phyloP scores from a whole-genome alignment of 2,888 invertebrate species.

The Microplitis deprimator region DNA sequence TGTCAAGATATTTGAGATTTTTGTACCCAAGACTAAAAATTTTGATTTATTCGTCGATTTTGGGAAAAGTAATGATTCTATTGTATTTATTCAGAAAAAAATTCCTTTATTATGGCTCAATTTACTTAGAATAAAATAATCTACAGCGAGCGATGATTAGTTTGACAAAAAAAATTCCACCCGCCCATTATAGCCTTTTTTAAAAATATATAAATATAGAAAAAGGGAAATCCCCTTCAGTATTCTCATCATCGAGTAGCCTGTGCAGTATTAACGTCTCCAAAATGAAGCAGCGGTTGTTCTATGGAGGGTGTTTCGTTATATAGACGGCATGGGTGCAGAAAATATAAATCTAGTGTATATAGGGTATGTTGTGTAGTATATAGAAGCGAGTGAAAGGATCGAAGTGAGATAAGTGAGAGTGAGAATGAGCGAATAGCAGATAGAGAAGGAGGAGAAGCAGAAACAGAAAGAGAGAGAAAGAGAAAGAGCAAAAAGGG shows the following conservation, averaged over 20 bases:
- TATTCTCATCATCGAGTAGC: conserved; percentile 52
- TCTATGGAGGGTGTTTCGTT: conserved; percentile 30
- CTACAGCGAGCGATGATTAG: neutral
- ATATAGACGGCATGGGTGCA: neutral
- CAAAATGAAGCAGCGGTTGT: conserved; percentile 62
- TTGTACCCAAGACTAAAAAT: too few relatives aligned
- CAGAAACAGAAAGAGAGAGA: conserved; percentile 15
- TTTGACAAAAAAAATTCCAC: conserved; percentile 4
- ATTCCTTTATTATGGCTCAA: neutral
- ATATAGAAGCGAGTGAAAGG: neutral
- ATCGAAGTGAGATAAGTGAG: too few relatives aligned
- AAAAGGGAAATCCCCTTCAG: neutral
- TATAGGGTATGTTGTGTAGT: conserved; percentile 30
- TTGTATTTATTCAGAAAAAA: too few relatives aligned
- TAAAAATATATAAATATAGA: conserved; percentile 3
- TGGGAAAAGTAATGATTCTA: too few relatives aligned
- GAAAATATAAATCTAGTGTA: neutral
- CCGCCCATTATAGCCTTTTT: conserved; percentile 11
- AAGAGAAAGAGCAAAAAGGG: conserved; percentile 42
- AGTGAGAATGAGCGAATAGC: too few relatives aligned
- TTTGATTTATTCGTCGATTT: too few relatives aligned
- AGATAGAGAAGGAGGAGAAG: neutral
- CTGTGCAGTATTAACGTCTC: conserved; percentile 73
- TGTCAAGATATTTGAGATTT: too few relatives aligned
- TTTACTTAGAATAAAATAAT: neutral